phyloP scores from a whole-genome alignment of 2,113 vertebrate genomes.

The Caranx ignobilis region DNA sequence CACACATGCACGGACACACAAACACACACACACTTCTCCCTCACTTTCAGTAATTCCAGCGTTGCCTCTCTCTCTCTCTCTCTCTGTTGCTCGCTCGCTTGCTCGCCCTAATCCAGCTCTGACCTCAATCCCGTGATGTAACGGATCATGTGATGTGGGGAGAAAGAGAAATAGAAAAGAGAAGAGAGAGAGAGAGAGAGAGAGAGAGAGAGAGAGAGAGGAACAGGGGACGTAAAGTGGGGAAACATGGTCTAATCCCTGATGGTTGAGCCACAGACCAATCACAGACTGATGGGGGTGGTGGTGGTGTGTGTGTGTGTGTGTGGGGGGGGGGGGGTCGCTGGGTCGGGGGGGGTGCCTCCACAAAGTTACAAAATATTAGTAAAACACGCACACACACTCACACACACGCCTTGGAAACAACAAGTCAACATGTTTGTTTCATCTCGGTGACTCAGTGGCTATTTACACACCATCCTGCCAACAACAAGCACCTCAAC shows the following conservation, averaged over 20 bases:
- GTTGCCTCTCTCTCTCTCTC: slow-evolving; percentile 47
- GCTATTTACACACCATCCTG: slow-evolving; percentile 34
- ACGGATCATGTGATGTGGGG: slow-evolving; percentile 76
- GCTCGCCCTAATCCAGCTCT: slow-evolving; percentile 82
- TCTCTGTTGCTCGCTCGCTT: slow-evolving; percentile 20
- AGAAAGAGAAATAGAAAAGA: slow-evolving; percentile 52
- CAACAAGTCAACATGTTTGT: slow-evolving; percentile 82
- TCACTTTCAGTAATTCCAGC: slow-evolving; percentile 79
- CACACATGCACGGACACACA: slow-evolving; percentile 11
- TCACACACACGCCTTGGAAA: slow-evolving; percentile 31
- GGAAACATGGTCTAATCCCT: slow-evolving; percentile 77
- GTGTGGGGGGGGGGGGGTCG: slow-evolving; percentile 47
- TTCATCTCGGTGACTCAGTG: slow-evolving; percentile 45
- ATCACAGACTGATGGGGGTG: slow-evolving; percentile 59
- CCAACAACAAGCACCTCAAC: slow-evolving; percentile 42
- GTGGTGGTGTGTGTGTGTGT: slow-evolving; percentile 37
- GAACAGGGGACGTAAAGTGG: slow-evolving; percentile 60
- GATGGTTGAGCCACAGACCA: slow-evolving; percentile 67
- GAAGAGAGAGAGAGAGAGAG: slow-evolving; percentile 19
- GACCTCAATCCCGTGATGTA: slow-evolving; percentile 83
- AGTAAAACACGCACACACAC: slow-evolving; percentile 44
- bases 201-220: slow-evolving; percentile 44
- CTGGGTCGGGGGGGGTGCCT: slow-evolving; percentile 54
- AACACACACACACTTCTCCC: slow-evolving; percentile 33
- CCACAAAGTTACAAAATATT: slow-evolving; percentile 72